phyloP scores from a whole-genome alignment of 2,888 invertebrate species.

The Nemotelus nigrinus region DNA sequence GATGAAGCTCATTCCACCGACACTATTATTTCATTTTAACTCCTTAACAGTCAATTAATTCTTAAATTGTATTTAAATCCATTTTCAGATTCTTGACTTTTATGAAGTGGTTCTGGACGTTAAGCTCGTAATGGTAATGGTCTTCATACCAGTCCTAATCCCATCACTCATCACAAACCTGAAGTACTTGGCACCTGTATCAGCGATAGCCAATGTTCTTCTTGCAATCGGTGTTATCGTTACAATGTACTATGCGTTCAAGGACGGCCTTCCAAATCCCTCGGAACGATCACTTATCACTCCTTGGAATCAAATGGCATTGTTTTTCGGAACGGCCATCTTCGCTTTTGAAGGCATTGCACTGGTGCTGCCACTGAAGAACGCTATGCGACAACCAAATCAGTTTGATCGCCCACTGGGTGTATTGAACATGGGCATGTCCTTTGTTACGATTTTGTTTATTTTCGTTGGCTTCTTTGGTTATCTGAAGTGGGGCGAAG shows the following conservation, averaged over 20 bases:
- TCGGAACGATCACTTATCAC: conserved; percentile 71
- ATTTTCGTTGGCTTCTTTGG: conserved; percentile 86
- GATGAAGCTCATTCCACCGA: no score
- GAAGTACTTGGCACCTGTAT: conserved; percentile 80
- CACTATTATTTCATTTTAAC: background rate
- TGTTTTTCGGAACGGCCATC: conserved; percentile 95
- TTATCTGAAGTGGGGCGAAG: conserved; percentile 87
- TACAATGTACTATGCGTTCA: conserved; percentile 79
- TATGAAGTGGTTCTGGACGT: conserved; percentile 72
- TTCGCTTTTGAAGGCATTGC: conserved; percentile 98
- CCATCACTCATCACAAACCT: conserved; percentile 81
- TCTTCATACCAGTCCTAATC: conserved; percentile 76
- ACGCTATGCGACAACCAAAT: conserved; percentile 84
- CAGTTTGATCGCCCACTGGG: conserved; percentile 83
- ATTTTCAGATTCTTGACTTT: conserved; percentile 72
- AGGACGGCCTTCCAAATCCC: conserved; percentile 77
- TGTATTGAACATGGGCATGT: conserved; percentile 90
- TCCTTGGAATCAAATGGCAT: conserved; percentile 73
- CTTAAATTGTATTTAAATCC: conserved; percentile 27
- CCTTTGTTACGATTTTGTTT: conserved; percentile 80
- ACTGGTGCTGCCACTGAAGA: conserved; percentile 91
- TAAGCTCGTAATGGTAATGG: conserved; percentile 78
- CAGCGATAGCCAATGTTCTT: conserved; percentile 80
- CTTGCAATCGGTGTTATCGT: conserved; percentile 79
- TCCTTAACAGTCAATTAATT: conserved; percentile 13